phyloP scores from a whole-genome alignment of 2,113 vertebrate species.

The Varanus komodoensis region DNA sequence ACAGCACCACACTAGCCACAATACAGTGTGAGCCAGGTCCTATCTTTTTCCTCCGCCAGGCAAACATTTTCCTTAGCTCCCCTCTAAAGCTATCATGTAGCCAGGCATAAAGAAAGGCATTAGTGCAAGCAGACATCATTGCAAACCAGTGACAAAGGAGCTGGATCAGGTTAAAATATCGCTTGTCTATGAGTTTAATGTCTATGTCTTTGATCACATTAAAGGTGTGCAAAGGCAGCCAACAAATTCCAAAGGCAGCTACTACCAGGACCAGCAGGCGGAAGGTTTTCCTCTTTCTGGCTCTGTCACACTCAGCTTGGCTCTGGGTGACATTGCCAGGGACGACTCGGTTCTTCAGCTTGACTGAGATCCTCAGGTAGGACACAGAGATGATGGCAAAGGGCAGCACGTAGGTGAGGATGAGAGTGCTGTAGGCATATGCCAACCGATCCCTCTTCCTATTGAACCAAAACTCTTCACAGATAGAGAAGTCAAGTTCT shows the following conservation, averaged over 20 bases:
- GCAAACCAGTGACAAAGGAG: constrained; percentile 86
- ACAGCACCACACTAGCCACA: constrained; percentile 82
- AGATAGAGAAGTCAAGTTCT: constrained; percentile 87
- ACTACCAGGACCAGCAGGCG: constrained; percentile 84
- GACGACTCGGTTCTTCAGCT: constrained; percentile 84
- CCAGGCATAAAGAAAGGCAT: constrained; percentile 88
- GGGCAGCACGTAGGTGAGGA: constrained; percentile 79
- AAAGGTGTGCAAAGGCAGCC: constrained; percentile 84
- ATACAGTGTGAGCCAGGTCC: constrained; percentile 77
- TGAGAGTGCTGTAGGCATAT: constrained; percentile 81
- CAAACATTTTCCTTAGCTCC: constrained; percentile 83
- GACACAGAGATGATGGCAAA: constrained; percentile 78
- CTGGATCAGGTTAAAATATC: constrained; percentile 83
- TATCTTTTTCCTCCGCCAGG: constrained; percentile 78
- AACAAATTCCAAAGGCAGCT: constrained; percentile 78
- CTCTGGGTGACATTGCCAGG: constrained; percentile 78
- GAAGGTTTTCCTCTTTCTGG: constrained; percentile 82
- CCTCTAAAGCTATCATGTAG: constrained; percentile 87
- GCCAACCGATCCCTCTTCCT: constrained; percentile 77
- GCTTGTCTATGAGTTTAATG: constrained; percentile 83
- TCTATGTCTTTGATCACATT: constrained; percentile 84
- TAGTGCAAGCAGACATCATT: constrained; percentile 86
- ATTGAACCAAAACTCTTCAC: constrained; percentile 88
- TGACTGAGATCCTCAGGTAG: constrained; percentile 81
- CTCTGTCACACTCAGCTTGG: constrained; percentile 76